A percentile compares a stretch with the other conserved stretches of the same genome.
Evolutionary conservation across 2,113 vertebrate species (phyloP).

Genomic region (Actenoides hombroni): DNA sequence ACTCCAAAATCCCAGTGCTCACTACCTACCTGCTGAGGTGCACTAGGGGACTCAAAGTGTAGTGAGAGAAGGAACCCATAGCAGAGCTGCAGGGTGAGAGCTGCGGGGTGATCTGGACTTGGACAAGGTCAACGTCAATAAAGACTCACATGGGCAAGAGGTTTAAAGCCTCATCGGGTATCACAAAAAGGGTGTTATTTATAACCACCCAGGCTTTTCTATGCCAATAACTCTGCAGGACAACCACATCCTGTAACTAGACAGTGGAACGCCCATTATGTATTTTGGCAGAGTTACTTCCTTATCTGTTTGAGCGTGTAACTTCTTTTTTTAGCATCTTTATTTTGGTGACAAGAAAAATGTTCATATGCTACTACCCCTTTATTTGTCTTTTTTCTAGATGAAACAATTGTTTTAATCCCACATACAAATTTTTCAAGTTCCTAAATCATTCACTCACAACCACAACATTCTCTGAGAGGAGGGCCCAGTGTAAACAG

Average conservation of each 20-base stretch:
- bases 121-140: not conserved
- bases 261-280: not conserved
- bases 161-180: not conserved
- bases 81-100: not conserved
- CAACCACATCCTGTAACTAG: constrained; percentile 40
- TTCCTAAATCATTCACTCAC: constrained; percentile 20
- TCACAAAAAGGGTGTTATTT: not conserved
- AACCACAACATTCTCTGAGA: constrained; percentile 31
- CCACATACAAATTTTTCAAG: constrained; percentile 30
- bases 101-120: not conserved
- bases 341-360: not conserved
- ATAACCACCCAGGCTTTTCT: not conserved
- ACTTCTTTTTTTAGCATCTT: not conserved
- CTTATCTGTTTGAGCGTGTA: not conserved
- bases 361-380: not conserved
- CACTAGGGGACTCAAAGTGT: not conserved
- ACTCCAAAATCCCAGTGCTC: not conserved
- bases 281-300: constrained; percentile 19
- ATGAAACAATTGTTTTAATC: constrained; percentile 27
- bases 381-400: not conserved
- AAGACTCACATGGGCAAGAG: not conserved
- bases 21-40: not conserved
- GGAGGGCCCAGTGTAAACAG: not conserved
- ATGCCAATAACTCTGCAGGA: not conserved
- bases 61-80: not conserved